Evolutionary conservation across 2,888 invertebrate species (phyloP), one percentile per base, ranked within the genome.

Genomic region (Polydrusus cervinus): DNA sequence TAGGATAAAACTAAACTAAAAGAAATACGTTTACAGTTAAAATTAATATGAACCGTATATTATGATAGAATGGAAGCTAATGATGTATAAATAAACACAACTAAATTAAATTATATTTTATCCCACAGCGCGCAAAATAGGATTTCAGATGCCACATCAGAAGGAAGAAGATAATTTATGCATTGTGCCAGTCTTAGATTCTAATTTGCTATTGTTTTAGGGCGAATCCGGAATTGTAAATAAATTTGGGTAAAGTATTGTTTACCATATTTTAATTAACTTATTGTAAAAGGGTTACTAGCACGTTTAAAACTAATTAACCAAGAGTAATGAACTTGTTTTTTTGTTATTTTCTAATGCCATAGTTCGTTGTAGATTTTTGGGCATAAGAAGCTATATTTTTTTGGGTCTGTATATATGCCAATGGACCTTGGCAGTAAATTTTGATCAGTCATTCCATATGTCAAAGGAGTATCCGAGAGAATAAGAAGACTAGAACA

Each of bases 61-160:
- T 3, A 47, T 8, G 47, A 16, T 47, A 16, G n/a, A 47, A 47
- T 47, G 3, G 8, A 47, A 47, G 9, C 16, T 47, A 47, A 16
- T 47, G 16, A 49, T 3, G 18, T 51, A 51, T 10, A 20, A 20
- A 18, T 51, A 51, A 51, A 51, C 51, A 51, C 11, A 51, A 20
- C 20, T 51, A 51, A 51, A 51, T 51, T 51, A 51, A 51, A 51
- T 51, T 20, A 20, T 51, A 51, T 51, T 51, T 18, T 51, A 51
- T 18, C 51, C 51, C 18, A 9, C 20, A 10, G 51, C 20, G 18
- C 51, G 14, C 18, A 51, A 51, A 34, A 51, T 13, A 20, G 20
- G 20, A 51, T 51, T 51, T 20, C 20, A 13, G 18, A 51, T 13
- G n/a, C 20, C 18, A 51, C 51, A 51, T 20, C 20, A 51, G 20